A percentile compares a stretch with the other conserved stretches of the same genome.
phyloP scores from a whole-genome alignment of 2,113 vertebrate species.

The Neomonachus schauinslandi region DNA sequence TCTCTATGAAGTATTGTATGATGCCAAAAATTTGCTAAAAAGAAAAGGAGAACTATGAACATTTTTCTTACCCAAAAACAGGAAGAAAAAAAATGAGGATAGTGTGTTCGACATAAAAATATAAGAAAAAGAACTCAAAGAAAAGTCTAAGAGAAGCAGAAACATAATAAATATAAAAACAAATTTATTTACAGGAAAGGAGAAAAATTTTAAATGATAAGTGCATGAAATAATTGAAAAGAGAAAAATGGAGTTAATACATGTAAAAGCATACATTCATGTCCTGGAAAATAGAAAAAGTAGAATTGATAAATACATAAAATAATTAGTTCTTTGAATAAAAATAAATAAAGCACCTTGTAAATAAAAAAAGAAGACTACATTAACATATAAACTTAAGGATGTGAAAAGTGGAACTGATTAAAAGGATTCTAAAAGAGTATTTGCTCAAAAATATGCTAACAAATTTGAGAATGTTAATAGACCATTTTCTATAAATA shows the following conservation, averaged over 20 bases:
- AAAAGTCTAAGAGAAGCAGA: neutral
- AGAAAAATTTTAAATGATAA: slow-evolving; percentile 4
- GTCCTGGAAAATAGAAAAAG: neutral
- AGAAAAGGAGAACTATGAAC: neutral
- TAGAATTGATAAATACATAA: neutral
- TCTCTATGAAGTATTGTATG: neutral
- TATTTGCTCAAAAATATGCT: slow-evolving; percentile 66
- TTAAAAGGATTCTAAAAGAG: slow-evolving; percentile 35
- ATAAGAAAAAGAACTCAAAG: neutral
- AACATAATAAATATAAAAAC: neutral
- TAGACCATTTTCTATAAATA: slow-evolving; percentile 62
- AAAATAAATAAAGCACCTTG: slow-evolving; percentile 13
- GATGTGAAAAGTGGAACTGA: slow-evolving; percentile 43
- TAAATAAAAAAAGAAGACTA: neutral
- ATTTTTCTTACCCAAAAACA: neutral
- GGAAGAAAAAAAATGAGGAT: neutral
- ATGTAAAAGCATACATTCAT: neutral
- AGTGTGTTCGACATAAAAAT: neutral
- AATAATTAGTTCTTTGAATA: slow-evolving; percentile 42
- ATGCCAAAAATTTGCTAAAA: neutral
- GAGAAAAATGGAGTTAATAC: neutral
- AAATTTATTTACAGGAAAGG: neutral
- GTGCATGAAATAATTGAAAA: neutral
- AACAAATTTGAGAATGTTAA: slow-evolving; percentile 62
- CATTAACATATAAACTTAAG: slow-evolving; percentile 14